Percentiles rank a stretch among this genome's conserved stretches.
Evolutionary conservation across 2,797 vertebrate species (phyloP).

Genomic region (Fundulus diaphanus): DNA sequence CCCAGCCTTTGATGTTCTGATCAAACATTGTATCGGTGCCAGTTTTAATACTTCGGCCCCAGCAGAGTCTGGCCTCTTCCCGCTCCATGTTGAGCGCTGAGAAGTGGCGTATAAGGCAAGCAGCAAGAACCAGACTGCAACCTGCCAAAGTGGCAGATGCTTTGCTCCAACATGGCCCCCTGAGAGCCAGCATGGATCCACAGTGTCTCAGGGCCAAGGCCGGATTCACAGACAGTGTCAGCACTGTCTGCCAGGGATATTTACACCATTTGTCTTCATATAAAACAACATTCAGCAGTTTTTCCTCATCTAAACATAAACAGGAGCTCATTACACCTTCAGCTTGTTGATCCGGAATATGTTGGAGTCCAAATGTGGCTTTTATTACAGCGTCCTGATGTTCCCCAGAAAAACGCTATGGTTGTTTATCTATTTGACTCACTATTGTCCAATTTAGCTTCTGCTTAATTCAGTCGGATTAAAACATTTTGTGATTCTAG

Average conservation of each 20-base stretch:
- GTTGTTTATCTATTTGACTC: not conserved
- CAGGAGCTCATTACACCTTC: not conserved
- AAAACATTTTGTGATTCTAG: not conserved
- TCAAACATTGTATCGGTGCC: constrained; percentile 66
- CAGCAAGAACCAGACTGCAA: constrained; percentile 69
- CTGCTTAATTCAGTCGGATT: not conserved
- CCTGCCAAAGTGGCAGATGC: constrained; percentile 75
- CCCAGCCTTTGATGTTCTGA: constrained; percentile 76
- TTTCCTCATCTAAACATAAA: constrained; percentile 50
- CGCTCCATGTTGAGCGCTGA: constrained; percentile 53
- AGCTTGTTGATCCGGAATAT: not conserved
- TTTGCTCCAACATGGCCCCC: constrained; percentile 78
- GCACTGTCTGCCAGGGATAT: constrained; percentile 67
- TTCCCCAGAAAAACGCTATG: not conserved
- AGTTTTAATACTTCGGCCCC: constrained; percentile 51
- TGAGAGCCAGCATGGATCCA: constrained; percentile 72
- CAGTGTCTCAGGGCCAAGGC: constrained; percentile 66
- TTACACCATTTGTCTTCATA: constrained; percentile 75
- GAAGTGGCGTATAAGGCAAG: constrained; percentile 65
- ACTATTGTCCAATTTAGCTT: not conserved
- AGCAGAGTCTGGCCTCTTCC: constrained; percentile 49
- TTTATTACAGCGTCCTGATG: not conserved
- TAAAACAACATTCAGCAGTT: constrained; percentile 48
- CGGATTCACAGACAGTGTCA: constrained; percentile 68
- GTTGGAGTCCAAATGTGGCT: not conserved